Percentiles rank a stretch among this genome's conserved stretches.
Evolutionary conservation across 2,113 vertebrate genomes (phyloP).

Genomic region (Apteryx owenii): DNA sequence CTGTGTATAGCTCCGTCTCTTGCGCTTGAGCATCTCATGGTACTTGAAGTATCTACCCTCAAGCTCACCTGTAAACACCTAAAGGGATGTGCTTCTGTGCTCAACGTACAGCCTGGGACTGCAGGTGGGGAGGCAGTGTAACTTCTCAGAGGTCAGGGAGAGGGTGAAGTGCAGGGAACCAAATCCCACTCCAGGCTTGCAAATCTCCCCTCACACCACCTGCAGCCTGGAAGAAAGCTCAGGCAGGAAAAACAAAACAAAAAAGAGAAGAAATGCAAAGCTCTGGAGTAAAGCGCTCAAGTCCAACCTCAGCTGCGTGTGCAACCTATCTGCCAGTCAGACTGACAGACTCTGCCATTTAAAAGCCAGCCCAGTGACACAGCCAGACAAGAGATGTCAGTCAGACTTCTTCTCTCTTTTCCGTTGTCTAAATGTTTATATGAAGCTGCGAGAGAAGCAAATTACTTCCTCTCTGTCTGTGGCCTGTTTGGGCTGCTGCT

Average conservation of each 20-base stretch:
- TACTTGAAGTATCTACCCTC: background rate
- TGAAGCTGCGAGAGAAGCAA: background rate
- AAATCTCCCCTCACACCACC: background rate
- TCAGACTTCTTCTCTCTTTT: background rate
- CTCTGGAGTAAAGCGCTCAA: background rate
- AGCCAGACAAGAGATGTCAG: background rate
- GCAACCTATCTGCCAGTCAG: background rate
- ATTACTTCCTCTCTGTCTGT: accelerated
- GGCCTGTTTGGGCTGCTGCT: accelerated
- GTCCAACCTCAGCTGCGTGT: background rate
- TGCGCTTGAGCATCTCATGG: background rate
- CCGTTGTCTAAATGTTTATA: background rate
- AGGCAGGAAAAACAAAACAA: background rate
- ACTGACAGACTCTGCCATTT: background rate
- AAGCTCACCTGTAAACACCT: background rate
- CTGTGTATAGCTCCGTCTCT: background rate
- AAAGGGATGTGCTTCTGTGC: background rate
- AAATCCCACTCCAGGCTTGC: background rate
- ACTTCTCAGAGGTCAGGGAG: background rate
- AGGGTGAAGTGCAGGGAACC: accelerated
- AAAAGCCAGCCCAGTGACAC: background rate
- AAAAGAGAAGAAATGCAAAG: background rate
- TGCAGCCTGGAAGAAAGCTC: background rate
- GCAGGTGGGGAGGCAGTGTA: background rate
- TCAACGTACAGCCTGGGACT: background rate